Conservation (phyloP, 2,113 vertebrate species). For the Castor canadensis region DNA sequence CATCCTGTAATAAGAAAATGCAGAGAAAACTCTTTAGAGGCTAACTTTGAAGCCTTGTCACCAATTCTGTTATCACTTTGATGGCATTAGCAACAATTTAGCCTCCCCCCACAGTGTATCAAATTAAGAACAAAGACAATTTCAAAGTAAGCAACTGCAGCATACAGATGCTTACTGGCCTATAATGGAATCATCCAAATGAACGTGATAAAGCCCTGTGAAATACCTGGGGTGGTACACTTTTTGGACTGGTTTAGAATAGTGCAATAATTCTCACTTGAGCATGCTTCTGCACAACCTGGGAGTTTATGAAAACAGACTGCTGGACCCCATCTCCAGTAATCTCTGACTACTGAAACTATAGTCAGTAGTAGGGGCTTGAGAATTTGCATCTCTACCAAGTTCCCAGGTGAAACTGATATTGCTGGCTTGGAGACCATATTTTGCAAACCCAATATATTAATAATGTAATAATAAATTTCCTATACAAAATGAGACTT, state of each 20-base stretch:
- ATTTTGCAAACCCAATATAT: neutral
- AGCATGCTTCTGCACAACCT: neutral
- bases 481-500: neutral
- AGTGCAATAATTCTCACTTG: neutral
- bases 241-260: neutral
- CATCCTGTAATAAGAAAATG: neutral
- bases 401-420: neutral
- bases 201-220: neutral
- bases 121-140: neutral
- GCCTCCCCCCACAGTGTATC: no score
- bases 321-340: neutral
- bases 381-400: neutral
- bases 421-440: neutral
- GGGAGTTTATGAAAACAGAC: neutral
- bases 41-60: neutral
- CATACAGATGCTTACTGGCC: neutral
- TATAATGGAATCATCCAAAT: neutral
- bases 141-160: neutral
- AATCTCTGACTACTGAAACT: neutral
- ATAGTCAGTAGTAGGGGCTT: neutral
- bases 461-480: neutral
- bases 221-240: no score
- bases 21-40: neutral
- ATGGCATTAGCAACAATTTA: neutral
- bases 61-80: neutral